Base-by-base conservation (phyloP, 2,888 invertebrate species). In the Lasioglossum malachurum region DNA sequence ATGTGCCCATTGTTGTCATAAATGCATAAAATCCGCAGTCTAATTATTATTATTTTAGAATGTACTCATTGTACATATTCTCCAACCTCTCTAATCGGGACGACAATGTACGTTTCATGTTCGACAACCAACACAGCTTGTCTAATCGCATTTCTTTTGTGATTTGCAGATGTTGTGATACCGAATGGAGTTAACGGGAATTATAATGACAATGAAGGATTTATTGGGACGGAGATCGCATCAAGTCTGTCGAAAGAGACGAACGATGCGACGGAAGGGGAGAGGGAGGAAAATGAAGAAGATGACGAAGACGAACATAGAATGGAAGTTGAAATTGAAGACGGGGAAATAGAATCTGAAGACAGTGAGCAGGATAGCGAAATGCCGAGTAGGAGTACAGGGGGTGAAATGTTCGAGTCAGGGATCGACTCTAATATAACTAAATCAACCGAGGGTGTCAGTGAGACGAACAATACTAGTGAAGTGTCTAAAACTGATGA, bases 401-500 rank as follows among this genome's bases (percentile, higher is more conserved):
- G 72, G 60, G 85, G 82, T 83, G 89, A 88, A 49, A 80, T 78
- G 69, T 88, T 78, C 3, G 88, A 86, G 84, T 89, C 84, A 31
- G 82, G 82, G 41, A 84, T 80, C 71, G 90, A 93, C 77, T 88
- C 91, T 12, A 91, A 92, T 75, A 60, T 88, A 73, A 88, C 89
- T 10, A 89, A 91, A 80, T 89, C 91, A 23, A 84, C 88, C 16
- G 91, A 91, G 38, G 95, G 96, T 89, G 95, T 95, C 71, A 96
- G 96, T 94, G 96, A 96, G 91, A 96, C 96, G 88, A 94, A 97
- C 95, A 92, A 94, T 95, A 86, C 94, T 91, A 93, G 93, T 93
- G 94, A 94, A 93, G 94, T 94, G 92, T 93, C 94, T 78, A 94
- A 94, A 90, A 92, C 90, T 79, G 93, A 91, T 46, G 81, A 86